A percentile compares a stretch with the other conserved stretches of the same genome.
Evolutionary conservation across 1,140 invertebrate species (phyloP).

Genomic region (Drosophila prosaltans): DNA sequence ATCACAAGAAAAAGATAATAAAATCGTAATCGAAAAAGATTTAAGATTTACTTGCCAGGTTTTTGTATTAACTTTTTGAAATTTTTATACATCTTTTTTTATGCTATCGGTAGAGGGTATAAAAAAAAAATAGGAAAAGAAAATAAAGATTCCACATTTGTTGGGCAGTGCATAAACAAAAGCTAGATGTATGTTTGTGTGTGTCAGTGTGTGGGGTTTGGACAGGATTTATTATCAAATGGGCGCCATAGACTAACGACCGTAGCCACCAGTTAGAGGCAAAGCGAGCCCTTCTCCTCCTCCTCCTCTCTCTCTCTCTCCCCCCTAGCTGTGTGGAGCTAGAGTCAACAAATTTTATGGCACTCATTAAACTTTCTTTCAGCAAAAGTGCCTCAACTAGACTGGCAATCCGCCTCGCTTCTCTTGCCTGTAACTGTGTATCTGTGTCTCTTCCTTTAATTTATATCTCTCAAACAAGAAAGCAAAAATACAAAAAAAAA

Average conservation of each 20-base stretch:
- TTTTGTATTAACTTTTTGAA: neutral
- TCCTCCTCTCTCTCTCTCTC: neutral
- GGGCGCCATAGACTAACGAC: constrained; percentile 77
- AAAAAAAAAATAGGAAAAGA: neutral
- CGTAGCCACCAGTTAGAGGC: constrained; percentile 43
- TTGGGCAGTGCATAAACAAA: constrained; percentile 73
- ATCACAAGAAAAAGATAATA: too few species aligned
- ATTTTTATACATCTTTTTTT: neutral
- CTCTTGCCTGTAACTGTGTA: neutral
- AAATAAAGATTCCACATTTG: constrained; percentile 35
- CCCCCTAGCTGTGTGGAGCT: constrained; percentile 6
- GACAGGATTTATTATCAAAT: constrained; percentile 77
- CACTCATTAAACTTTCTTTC: constrained; percentile 81
- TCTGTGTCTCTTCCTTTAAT: constrained; percentile 15
- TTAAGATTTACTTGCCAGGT: too few species aligned
- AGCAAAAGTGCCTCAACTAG: constrained; percentile 61
- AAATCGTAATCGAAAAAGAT: too few species aligned
- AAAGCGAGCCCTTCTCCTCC: constrained; percentile 30
- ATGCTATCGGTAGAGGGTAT: neutral
- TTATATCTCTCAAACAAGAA: constrained; percentile 17
- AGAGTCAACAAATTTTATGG: constrained; percentile 79
- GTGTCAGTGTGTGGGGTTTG: constrained; percentile 35
- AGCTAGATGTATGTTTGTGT: constrained; percentile 32
- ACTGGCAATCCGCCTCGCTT: constrained; percentile 18
- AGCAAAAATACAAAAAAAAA: neutral